Evolutionary conservation across 2,797 vertebrate genomes (phyloP), one percentile per base, ranked within the genome.

Genomic region (Eospalax fontanierii): DNA sequence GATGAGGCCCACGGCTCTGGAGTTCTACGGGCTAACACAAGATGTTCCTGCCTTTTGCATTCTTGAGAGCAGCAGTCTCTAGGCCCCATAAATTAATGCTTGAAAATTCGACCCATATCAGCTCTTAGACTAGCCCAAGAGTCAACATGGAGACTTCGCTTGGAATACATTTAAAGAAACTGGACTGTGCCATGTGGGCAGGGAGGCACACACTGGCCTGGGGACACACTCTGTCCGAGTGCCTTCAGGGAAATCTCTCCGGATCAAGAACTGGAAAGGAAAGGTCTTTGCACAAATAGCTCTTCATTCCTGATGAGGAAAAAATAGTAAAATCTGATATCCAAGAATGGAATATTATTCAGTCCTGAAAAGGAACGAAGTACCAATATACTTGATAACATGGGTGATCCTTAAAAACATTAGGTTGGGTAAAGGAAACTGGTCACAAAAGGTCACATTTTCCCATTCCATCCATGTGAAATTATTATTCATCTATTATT

Each of bases 381-480:
- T 3, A 4, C 40, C 26, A 35, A 22, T 21, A 12, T 1, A 7
- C 7, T n/a, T 54, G 2, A 18, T 4, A 43, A 30, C 1, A 0
- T 0, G 21, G 21, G n/a, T 21, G 5, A 63, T 43, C 74, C 80
- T 61, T 18, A 57, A 82, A 15, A 68, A 70, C 6, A 6, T 22
- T 43, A 2, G 28, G 43, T 22, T 43, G 2, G 24, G 43, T 1
- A n/a, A 46, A 40, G 24, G 57, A 76, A 73, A 26, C 15, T 30
- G 63, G 28, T 22, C 19, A 26, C 24, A 6, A 33, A 63, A 73
- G 16, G 15, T 7, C 21, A n/a, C 4, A 4, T 82, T 59, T 2
- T 4, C 28, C 61, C 35, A 57, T 35, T 50, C 22, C 7, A 16
- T 65, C n/a, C 65, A 65, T 19, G 6, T 12, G 28, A 75, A 84